phyloP scores from a whole-genome alignment of 2,113 vertebrate species.

The Anolis carolinensis region DNA sequence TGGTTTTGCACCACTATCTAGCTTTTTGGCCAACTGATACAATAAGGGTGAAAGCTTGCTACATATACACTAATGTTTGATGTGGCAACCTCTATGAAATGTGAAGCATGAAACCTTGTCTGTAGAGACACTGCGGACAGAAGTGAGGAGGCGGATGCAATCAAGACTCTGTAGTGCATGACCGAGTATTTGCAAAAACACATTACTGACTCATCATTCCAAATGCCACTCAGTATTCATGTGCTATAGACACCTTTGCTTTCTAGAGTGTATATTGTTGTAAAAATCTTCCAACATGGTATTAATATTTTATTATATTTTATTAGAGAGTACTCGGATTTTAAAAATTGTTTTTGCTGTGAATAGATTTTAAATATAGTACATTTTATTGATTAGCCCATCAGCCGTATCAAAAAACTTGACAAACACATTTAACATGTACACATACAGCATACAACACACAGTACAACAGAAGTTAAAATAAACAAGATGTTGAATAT shows the following conservation, averaged over 20 bases:
- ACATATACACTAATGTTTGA: neutral
- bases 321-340: neutral
- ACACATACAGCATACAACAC: no score
- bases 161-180: neutral
- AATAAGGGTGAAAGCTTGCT: neutral
- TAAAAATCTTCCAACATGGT: neutral
- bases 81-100: neutral
- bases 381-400: no score
- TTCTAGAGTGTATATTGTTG: neutral
- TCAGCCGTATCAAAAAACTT: no score
- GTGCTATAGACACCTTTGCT: neutral
- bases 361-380: neutral
- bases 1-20: neutral
- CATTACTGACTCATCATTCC: conserved; percentile 7
- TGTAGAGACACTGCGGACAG: neutral
- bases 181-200: neutral
- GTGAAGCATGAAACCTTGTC: neutral
- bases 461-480: no score
- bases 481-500: no score
- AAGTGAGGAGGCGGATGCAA: neutral
- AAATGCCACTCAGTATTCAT: neutral
- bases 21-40: neutral
- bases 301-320: neutral
- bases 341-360: neutral
- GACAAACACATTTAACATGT: no score